Percentiles rank a stretch among this genome's conserved stretches.
These are phyloP conservation scores for Teleopsis dalmanni DNA, from an alignment of 1,140 invertebrate genomes.

Conservation along the genomic window DNA sequence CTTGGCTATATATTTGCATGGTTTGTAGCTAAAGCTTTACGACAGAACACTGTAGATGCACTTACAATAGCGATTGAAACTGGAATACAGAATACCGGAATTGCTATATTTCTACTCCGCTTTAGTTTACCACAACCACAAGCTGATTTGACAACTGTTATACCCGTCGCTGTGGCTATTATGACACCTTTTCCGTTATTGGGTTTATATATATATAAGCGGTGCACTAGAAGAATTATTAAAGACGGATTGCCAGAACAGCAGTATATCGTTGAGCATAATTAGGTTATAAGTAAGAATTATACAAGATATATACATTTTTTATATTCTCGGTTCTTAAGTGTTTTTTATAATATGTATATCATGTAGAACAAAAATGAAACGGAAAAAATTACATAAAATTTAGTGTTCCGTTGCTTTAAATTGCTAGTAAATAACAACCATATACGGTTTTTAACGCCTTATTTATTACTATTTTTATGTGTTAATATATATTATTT, in stretches of 20 bases:
- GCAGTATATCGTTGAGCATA: too few species aligned
- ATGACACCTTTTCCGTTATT: slow-evolving; percentile 87
- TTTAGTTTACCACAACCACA: slow-evolving; percentile 62
- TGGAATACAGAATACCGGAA: slow-evolving; percentile 88
- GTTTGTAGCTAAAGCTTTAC: slow-evolving; percentile 49
- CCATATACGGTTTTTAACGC: too few species aligned
- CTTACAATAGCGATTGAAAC: slow-evolving; percentile 85
- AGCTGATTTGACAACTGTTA: slow-evolving; percentile 71
- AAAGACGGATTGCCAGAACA: slow-evolving; percentile 1
- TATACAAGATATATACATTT: too few species aligned
- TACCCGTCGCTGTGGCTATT: slow-evolving; percentile 78
- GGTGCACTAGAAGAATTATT: slow-evolving; percentile 5
- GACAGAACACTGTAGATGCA: slow-evolving; percentile 56
- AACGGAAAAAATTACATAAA: too few species aligned
- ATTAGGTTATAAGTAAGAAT: too few species aligned
- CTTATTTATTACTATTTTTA: too few species aligned
- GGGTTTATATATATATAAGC: slow-evolving; percentile 50
- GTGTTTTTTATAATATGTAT: too few species aligned
- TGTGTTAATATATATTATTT: too few species aligned
- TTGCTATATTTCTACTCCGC: slow-evolving; percentile 75
- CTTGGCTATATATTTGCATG: slow-evolving; percentile 73
- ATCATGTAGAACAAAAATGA: too few species aligned
- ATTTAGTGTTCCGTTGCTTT: too few species aligned
- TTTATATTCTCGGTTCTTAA: too few species aligned
- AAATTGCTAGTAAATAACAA: too few species aligned